Evolutionary conservation across 2,113 vertebrate genomes (phyloP).

Genomic region (Mola mola): DNA sequence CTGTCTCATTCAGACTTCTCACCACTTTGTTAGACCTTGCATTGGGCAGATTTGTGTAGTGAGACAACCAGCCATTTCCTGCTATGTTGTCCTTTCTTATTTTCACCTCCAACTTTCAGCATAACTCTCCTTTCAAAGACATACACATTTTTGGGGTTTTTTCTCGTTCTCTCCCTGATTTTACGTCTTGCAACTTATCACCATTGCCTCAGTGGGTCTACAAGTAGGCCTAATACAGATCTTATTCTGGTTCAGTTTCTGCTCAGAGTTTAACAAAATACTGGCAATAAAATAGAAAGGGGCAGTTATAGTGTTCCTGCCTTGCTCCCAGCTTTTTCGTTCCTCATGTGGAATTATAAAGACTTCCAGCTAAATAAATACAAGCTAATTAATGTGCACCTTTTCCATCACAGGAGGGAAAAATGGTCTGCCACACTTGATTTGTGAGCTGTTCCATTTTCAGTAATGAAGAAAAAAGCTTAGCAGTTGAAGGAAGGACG

Average conservation of each 20-base stretch:
- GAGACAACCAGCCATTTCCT: constrained; percentile 31
- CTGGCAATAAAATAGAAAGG: constrained; percentile 39
- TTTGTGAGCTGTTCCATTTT: constrained; percentile 75
- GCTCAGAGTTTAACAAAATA: constrained; percentile 25
- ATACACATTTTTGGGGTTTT: not conserved
- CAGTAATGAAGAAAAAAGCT: constrained; percentile 71
- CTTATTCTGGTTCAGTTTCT: constrained; percentile 15
- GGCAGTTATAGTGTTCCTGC: constrained; percentile 26
- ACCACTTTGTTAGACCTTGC: constrained; percentile 54
- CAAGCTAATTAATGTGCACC: constrained; percentile 75
- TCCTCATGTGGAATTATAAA: constrained; percentile 61
- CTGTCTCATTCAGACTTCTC: constrained; percentile 60
- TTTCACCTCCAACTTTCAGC: constrained; percentile 4
- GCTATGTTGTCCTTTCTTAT: constrained; percentile 13
- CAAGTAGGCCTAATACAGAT: not conserved
- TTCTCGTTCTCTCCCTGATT: not conserved
- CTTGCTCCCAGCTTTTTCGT: constrained; percentile 20
- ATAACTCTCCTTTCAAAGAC: constrained; percentile 8
- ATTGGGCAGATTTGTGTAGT: constrained; percentile 34
- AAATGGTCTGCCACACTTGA: constrained; percentile 74
- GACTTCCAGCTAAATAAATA: constrained; percentile 79
- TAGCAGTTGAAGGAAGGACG: constrained; percentile 38
- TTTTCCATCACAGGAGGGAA: constrained; percentile 56
- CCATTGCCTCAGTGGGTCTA: not conserved
- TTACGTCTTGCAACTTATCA: constrained; percentile 2